Evolutionary conservation across 2,888 invertebrate species (phyloP), one percentile per base, ranked within the genome.

Genomic region (Acheta domesticus): DNA sequence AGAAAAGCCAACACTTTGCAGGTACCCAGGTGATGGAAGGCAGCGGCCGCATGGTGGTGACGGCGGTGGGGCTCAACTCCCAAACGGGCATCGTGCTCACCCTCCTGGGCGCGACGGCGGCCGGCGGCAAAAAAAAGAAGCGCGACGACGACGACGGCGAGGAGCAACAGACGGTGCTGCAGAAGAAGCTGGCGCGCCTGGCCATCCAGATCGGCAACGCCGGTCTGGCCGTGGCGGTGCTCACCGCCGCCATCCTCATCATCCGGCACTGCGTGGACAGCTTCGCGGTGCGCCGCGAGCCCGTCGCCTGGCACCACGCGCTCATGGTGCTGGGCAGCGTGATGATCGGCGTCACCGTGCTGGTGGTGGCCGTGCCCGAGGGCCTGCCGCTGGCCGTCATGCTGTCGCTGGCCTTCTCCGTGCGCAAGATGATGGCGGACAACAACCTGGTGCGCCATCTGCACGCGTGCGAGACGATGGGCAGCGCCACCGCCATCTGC

Each of bases 21-120:
- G 91, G 91, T 80, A 92, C 92, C 21, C 91, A 92, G 84, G 91
- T 92, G 16, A 92, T 92, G 91, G 92, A 92, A 85, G 92, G 92
- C 50, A 91, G 90, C 84, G 92, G 91, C 3, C 90, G 90, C 85
- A 90, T 91, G 89, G 83, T 92, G 81, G 90, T 92, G 76, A 89
- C 91, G 12, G 92, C 91, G 14, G 92, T 92, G 12, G 92, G 92
- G 20, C 86, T 91, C 82, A 91, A 92, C 85, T 91, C 91, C n/a
- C 91, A 92, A 84, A 90, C 91, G 73, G 92, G 92, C 79, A 91
- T 91, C 83, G 92, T 92, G 83, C 91, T 91, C 85, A 89, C 90
- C 16, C 86, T 92, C 49, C 87, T 92, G 78, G 91, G 91, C 20
- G 91, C 90, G 14, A 86, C 86, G 20, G 12, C 86, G 85, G 12